Evolutionary conservation across 2,113 vertebrate genomes (phyloP).

Genomic region (Marmota flaviventris): DNA sequence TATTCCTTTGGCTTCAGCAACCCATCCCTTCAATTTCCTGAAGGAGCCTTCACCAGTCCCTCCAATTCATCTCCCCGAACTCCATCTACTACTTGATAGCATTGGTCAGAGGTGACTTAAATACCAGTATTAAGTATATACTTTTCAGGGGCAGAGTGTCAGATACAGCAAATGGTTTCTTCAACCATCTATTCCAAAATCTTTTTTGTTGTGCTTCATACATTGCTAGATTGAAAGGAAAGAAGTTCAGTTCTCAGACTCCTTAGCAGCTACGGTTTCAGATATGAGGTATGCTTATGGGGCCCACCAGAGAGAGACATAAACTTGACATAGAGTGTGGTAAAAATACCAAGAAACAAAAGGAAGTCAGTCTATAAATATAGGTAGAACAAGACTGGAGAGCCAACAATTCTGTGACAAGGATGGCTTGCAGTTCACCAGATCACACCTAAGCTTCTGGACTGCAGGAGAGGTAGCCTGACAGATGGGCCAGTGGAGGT

Average conservation of each 20-base stretch:
- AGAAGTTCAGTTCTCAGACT: slow-evolving; percentile 33
- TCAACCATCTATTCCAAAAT: background rate
- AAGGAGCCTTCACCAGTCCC: background rate
- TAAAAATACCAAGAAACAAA: background rate
- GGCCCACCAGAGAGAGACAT: background rate
- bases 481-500: background rate
- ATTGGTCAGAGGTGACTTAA: background rate
- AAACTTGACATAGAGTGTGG: background rate
- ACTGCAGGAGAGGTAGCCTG: background rate
- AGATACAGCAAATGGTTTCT: background rate
- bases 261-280: background rate
- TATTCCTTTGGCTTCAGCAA: background rate
- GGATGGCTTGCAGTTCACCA: background rate
- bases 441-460: background rate
- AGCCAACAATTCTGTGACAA: background rate
- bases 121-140: no score
- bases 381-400: background rate
- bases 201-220: background rate
- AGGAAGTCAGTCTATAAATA: background rate
- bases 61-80: background rate
- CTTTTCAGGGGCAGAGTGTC: background rate
- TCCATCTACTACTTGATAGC: background rate
- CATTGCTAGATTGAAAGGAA: background rate
- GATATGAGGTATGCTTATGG: background rate
- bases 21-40: background rate